phyloP scores from a whole-genome alignment of 2,888 invertebrate species.

The Acanthosoma haemorrhoidale region DNA sequence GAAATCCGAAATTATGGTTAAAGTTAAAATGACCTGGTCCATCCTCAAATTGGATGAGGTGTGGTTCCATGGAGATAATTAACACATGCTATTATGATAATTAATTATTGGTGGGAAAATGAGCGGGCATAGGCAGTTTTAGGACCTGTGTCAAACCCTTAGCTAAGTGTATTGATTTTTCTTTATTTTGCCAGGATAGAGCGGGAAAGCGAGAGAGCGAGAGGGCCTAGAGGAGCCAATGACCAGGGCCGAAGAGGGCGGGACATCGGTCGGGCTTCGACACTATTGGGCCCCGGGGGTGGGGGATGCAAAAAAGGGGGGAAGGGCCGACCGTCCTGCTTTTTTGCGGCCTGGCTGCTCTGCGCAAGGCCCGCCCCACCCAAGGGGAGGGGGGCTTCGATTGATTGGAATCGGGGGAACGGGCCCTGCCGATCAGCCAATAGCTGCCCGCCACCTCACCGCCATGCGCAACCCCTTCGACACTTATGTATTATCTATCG shows the following conservation, averaged over 20 bases:
- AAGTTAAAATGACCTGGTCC: too few species aligned
- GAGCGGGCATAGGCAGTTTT: too few species aligned
- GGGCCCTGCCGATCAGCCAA: conserved; percentile 38
- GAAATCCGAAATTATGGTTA: too few species aligned
- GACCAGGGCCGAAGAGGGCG: conserved; percentile 14
- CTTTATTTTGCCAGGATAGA: too few species aligned
- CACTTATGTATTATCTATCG: conserved; percentile 40
- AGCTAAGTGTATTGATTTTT: too few species aligned
- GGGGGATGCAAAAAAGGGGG: conserved; percentile 23
- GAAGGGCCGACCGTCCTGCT: conserved; percentile 15
- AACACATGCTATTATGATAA: too few species aligned
- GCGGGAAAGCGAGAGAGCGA: not conserved
- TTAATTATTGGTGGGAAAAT: too few species aligned
- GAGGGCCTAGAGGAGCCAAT: not conserved
- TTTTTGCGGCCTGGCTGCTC: conserved; percentile 9
- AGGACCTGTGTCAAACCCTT: too few species aligned
- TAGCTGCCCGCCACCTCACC: conserved; percentile 33
- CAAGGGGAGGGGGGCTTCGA: conserved; percentile 34
- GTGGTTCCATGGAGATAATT: too few species aligned
- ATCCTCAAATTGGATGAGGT: too few species aligned
- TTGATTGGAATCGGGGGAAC: conserved; percentile 41
- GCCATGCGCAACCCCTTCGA: conserved; percentile 39
- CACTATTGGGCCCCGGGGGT: conserved; percentile 32
- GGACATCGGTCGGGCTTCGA: conserved; percentile 34
- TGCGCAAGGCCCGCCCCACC: conserved; percentile 28